Evolutionary conservation across 2,797 vertebrate genomes (phyloP), one percentile per base, ranked within the genome.

Genomic region (Girardinus metallicus): DNA sequence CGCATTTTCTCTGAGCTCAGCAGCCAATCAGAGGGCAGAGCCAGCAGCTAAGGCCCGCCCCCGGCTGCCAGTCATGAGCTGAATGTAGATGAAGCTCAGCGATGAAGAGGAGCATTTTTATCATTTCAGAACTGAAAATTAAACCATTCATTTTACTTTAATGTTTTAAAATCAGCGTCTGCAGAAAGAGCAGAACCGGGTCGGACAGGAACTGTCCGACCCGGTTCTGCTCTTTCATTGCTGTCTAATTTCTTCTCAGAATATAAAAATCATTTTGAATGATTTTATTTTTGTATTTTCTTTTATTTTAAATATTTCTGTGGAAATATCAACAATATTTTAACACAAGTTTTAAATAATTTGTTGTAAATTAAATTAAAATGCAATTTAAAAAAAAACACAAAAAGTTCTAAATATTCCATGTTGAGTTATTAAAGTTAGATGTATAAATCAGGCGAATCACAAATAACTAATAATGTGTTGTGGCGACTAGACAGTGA

Each of bases 1-100:
- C 92, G 92, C 90, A 93, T 93, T 92, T 94, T 93, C 92, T 90
- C 92, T 88, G 73, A 66, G 76, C 78, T 68, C 84, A 88, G 88
- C 89, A 87, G 87, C 95, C 83, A 95, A 95, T 95, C 75, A 66
- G 62, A 80, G 80, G 2, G 3, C 66, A 68, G 26, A 16, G 46
- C 78, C 13, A 5, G 47, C n/a, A 34, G 77, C 57, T 74, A 64
- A 0, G 31, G 41, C 87, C 93, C 91, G 26, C 94, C 82, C 83
- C 77, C 88, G 75, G 86, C 89, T 91, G 94, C 92, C 93, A 92
- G 66, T 95, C 92, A 93, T 71, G 80, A 80, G 78, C 79, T 77
- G 82, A 90, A 90, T 83, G 75, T 83, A 53, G 85, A 88, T 80
- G 78, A 55, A 81, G 73, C 77, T 0, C 41, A 72, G 77, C 64